These are phyloP conservation scores for Napeogenes sylphis DNA, from an alignment of 2,888 invertebrate species.

Conservation along the genomic window DNA sequence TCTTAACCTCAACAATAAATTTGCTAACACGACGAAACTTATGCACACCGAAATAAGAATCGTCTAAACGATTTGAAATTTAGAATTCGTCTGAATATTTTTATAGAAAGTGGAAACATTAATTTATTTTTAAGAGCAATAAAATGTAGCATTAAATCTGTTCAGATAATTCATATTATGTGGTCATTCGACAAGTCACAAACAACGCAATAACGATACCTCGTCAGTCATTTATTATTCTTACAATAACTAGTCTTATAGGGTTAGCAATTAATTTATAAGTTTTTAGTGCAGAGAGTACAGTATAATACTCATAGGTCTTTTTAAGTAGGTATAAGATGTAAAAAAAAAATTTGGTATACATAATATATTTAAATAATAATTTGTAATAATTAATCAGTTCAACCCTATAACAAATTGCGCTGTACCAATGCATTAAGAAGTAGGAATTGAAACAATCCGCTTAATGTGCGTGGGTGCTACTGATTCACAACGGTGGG, in stretches of 20 bases:
- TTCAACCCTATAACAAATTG: conserved; percentile 24
- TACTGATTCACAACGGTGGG: conserved; percentile 64
- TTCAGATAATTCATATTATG: conserved; percentile 26
- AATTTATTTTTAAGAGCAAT: conserved; percentile 15
- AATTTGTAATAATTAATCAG: not conserved
- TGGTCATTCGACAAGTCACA: conserved; percentile 29
- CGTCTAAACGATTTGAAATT: too few species aligned
- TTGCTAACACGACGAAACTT: too few species aligned
- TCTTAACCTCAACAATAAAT: too few species aligned
- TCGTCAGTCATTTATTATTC: conserved; percentile 28
- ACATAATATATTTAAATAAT: not conserved
- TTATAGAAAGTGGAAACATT: not conserved
- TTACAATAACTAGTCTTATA: conserved; percentile 18
- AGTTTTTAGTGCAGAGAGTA: not conserved
- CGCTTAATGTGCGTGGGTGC: conserved; percentile 52
- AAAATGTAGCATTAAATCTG: conserved; percentile 20
- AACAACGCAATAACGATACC: conserved; percentile 26
- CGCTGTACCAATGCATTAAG: conserved; percentile 26
- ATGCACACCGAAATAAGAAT: too few species aligned
- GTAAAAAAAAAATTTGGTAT: too few species aligned
- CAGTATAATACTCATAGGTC: too few species aligned
- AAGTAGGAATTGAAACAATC: conserved; percentile 25
- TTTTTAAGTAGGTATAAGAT: too few species aligned
- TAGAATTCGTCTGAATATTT: too few species aligned
- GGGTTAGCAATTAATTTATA: conserved; percentile 12